Conservation (phyloP, 1,140 invertebrate genomes). For the Galleria mellonella region DNA sequence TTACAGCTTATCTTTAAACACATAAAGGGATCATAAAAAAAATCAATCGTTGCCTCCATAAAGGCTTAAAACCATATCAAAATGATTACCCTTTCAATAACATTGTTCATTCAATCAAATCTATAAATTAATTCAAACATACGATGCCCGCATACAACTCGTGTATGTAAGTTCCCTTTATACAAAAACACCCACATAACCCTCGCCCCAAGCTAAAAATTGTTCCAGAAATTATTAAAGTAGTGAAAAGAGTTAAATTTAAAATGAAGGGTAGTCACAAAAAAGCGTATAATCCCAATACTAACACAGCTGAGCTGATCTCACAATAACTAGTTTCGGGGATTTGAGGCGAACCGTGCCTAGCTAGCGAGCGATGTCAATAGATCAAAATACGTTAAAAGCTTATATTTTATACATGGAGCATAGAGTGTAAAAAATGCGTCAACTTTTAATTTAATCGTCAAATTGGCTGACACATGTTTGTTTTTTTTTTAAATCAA, state of each 20-base stretch:
- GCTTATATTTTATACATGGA: too few species aligned
- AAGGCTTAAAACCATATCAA: constrained; percentile 22
- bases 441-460: too few species aligned
- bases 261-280: constrained; percentile 56
- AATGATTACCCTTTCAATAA: constrained; percentile 39
- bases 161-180: constrained; percentile 30
- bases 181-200: constrained; percentile 34
- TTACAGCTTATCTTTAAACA: background rate
- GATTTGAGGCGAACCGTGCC: constrained; percentile 7
- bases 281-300: constrained; percentile 57
- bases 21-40: background rate
- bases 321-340: constrained; percentile 36
- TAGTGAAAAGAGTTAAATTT: constrained; percentile 72
- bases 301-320: constrained; percentile 65
- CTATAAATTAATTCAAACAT: constrained; percentile 28
- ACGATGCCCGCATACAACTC: constrained; percentile 25
- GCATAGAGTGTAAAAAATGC: too few species aligned
- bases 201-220: constrained; percentile 58
- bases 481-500: too few species aligned
- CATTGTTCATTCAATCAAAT: constrained; percentile 37
- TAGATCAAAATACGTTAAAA: too few species aligned
- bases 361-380: too few species aligned
- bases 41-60: too few species aligned
- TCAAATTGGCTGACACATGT: too few species aligned
- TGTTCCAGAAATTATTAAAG: constrained; percentile 71